Conservation (phyloP, 1,140 invertebrate species). For the Euura lappo region DNA sequence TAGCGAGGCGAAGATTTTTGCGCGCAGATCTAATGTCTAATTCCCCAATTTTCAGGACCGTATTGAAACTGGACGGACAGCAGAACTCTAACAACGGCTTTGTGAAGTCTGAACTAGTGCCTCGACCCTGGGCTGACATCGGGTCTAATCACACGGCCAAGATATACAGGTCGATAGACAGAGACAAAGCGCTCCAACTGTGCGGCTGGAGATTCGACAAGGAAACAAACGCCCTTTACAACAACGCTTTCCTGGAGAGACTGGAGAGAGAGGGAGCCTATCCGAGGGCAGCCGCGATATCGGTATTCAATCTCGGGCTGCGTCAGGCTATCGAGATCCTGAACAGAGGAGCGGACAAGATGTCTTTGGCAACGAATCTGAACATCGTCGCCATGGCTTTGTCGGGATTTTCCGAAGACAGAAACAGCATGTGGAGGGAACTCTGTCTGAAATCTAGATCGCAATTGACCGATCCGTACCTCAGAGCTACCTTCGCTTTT, state of each 20-base stretch:
- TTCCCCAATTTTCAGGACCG: slow-evolving; percentile 41
- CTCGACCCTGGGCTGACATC: slow-evolving; percentile 55
- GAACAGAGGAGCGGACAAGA: slow-evolving; percentile 67
- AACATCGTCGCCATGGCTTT: slow-evolving; percentile 89
- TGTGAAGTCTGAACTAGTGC: slow-evolving; percentile 50
- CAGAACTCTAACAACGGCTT: slow-evolving; percentile 46
- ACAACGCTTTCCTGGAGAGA: slow-evolving; percentile 64
- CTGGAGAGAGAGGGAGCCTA: slow-evolving; percentile 70
- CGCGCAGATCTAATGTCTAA: slow-evolving; percentile 8
- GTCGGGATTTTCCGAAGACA: slow-evolving; percentile 85
- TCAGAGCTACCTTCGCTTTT: slow-evolving; percentile 91
- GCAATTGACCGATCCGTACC: slow-evolving; percentile 85
- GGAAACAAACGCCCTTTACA: slow-evolving; percentile 59
- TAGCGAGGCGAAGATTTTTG: slow-evolving; percentile 1
- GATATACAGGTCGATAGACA: slow-evolving; percentile 69
- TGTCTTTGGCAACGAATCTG: slow-evolving; percentile 48
- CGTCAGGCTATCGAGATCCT: slow-evolving; percentile 85
- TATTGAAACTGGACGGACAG: slow-evolving; percentile 53
- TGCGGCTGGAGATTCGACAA: slow-evolving; percentile 87
- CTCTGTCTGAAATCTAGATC: slow-evolving; percentile 74
- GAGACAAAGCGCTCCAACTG: slow-evolving; percentile 79
- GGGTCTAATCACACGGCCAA: slow-evolving; percentile 55
- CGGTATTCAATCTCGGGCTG: slow-evolving; percentile 88
- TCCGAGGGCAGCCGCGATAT: slow-evolving; percentile 87
- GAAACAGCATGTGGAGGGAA: slow-evolving; percentile 81